Evolutionary conservation across 2,888 invertebrate genomes (phyloP), one percentile per base, ranked within the genome.

Genomic region (Drosophila algonquin): DNA sequence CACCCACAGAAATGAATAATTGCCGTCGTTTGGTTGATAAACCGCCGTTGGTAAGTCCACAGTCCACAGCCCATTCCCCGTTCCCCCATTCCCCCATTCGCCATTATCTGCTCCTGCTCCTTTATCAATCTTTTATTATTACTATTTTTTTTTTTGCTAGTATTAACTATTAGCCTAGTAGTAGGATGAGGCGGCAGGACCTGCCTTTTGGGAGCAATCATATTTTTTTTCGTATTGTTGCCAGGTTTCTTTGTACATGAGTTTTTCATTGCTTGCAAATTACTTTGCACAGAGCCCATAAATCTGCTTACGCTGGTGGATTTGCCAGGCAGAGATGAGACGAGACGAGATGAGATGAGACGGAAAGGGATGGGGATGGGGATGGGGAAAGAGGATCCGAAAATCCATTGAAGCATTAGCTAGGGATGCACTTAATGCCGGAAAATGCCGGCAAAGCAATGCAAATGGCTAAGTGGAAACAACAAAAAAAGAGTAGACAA

Each of bases 1-100:
- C 97, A 10, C 97, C 97, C 53, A 96, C 96, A 57, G 97, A 97
- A 93, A 94, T 97, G 92, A 96, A 96, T 93, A 96, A 96, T 90
- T 97, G 96, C 93, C 95, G 96, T 91, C 94, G 96, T 87, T 94
- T 97, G 90, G 94, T 94, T 72, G 96, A 97, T 91, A 95, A 97
- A 91, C 96, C 97, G 68, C 96, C 96, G 58, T 93, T 97, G 89
- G 92, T 92, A 86, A 89, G 87, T 77, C 53, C 77, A 46, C 18
- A 45, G 18, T n/a, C 9, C 40, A 14, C 35, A 27, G 47, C 51
- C 58, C 62, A 21, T 21, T 21, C 21, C 21, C 21, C 3, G 21
- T 21, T 21, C 51, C 58, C 62, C 54, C n/a, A 21, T 8, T 30
- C 30, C 2, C 30, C 54, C n/a, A 21, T 8, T 30, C 30, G 0